Conservation (phyloP, 2,888 invertebrate genomes). For the Ceratothoa steindachneri region DNA sequence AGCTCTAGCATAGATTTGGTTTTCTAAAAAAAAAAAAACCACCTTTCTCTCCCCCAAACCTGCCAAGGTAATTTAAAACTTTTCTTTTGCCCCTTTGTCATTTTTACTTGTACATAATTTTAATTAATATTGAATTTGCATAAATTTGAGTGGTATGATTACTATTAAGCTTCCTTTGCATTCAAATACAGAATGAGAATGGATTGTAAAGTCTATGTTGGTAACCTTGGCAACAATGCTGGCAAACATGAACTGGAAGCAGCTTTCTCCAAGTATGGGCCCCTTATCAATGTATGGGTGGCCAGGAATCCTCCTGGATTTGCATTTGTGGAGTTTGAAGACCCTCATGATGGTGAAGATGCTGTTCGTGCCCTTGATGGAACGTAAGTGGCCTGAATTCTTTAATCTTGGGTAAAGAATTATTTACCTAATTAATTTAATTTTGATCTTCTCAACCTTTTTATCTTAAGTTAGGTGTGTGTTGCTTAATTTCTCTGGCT, state of each 20-base stretch:
- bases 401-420: slow-evolving; percentile 51
- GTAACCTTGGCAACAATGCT: slow-evolving; percentile 83
- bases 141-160: no score
- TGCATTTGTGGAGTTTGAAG: slow-evolving; percentile 85
- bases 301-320: slow-evolving; percentile 89
- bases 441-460: no score
- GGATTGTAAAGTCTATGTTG: slow-evolving; percentile 87
- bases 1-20: no score
- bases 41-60: no score
- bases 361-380: slow-evolving; percentile 77
- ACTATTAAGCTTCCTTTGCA: no score
- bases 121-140: neutral
- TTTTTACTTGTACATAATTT: no score
- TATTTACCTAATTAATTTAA: no score
- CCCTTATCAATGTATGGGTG: slow-evolving; percentile 86
- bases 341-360: slow-evolving; percentile 81
- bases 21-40: no score
- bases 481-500: no score
- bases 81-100: no score
- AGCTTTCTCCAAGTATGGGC: slow-evolving; percentile 81
- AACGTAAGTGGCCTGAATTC: slow-evolving; percentile 60
- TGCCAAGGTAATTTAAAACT: no score
- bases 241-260: slow-evolving; percentile 85
- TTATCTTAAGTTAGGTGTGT: no score
- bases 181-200: slow-evolving; percentile 53